phyloP scores from a whole-genome alignment of 2,888 invertebrate species.

The Pterobdella sp. region DNA sequence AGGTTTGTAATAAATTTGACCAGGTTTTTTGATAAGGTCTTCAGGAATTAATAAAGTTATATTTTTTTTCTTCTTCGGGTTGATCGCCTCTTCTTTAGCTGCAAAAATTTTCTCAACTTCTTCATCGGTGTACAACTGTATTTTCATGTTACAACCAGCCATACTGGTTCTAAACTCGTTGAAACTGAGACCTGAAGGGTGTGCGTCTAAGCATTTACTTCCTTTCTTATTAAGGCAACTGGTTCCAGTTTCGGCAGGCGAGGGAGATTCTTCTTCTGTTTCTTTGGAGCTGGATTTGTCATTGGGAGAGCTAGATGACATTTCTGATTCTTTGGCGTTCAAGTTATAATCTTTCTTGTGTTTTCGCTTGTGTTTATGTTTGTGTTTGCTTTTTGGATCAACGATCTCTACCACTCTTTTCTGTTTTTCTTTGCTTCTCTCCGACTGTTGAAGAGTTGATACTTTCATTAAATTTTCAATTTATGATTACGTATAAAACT shows the following conservation, averaged over 20 bases:
- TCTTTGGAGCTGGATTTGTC: not conserved
- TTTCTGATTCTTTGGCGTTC: not conserved
- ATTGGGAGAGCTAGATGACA: not conserved
- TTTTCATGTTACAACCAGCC: not conserved
- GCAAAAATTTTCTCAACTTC: no score
- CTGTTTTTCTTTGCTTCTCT: not conserved
- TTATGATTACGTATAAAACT: no score
- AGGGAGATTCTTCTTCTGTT: not conserved
- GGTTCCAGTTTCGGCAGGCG: no score
- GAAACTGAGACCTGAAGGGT: not conserved
- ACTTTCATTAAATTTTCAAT: no score
- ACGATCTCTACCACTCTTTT: no score
- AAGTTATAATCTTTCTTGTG: conserved; percentile 6
- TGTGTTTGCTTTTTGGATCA: no score
- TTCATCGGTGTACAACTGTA: not conserved
- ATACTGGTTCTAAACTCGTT: not conserved
- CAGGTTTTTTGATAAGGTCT: not conserved
- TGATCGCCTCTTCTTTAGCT: no score
- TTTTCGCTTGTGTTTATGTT: not conserved
- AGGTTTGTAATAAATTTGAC: not conserved
- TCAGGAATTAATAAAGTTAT: not conserved
- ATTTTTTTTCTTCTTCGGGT: not conserved
- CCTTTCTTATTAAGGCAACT: not conserved
- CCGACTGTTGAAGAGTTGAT: not conserved
- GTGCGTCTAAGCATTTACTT: not conserved